Evolutionary conservation across 64 coral and sea anemone species (phyloP).

Genomic region (Trachythela sp.): DNA sequence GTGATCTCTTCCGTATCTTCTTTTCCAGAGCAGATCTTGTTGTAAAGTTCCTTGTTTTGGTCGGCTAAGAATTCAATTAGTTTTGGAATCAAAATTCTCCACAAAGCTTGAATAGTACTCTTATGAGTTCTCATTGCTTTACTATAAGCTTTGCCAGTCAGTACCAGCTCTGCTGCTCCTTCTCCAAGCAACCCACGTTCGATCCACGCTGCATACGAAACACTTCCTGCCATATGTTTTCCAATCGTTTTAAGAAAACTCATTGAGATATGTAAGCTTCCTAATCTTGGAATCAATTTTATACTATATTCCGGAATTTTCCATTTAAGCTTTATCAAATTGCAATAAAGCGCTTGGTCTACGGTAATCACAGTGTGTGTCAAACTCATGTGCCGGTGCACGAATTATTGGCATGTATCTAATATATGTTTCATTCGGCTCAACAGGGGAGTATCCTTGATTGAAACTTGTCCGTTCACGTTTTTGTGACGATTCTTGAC

Average conservation of each 20-base stretch:
- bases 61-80: constrained; percentile 22
- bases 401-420: constrained; percentile 68
- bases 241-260: constrained; percentile 50
- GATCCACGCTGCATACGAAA: constrained; percentile 42
- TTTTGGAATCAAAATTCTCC: constrained; percentile 33
- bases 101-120: constrained; percentile 47
- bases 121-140: constrained; percentile 47
- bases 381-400: constrained; percentile 54
- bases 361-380: constrained; percentile 56
- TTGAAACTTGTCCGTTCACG: constrained; percentile 35
- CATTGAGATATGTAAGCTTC: constrained; percentile 63
- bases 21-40: neutral
- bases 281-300: constrained; percentile 42
- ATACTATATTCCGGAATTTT: constrained; percentile 45
- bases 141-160: constrained; percentile 47
- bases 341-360: constrained; percentile 56
- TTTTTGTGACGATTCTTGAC: constrained; percentile 33
- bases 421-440: constrained; percentile 45
- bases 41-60: constrained; percentile 12
- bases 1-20: neutral
- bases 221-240: constrained; percentile 54
- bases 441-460: neutral
- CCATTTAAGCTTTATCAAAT: constrained; percentile 60
- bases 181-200: constrained; percentile 52
- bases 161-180: constrained; percentile 38